Base-by-base conservation (phyloP, 1,140 invertebrate genomes). In the Dolichoris vasculosae region DNA sequence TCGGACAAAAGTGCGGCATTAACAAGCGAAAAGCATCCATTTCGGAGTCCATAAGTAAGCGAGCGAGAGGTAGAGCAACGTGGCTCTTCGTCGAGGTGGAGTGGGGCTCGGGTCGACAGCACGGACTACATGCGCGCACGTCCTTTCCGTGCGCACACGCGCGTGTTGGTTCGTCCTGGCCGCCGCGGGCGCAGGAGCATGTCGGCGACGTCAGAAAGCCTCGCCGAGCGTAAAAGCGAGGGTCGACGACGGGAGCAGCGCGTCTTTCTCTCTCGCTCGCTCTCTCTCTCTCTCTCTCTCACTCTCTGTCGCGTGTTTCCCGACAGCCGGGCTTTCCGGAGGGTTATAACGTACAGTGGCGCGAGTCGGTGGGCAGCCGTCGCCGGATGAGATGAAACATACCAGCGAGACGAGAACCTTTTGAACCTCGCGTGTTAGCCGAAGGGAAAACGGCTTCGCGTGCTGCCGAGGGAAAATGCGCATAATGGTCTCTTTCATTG, bases 1-100 rank as follows among this genome's bases (percentile, higher is more conserved):
- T 13, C 79, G 79, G 43, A 51, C 64, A 55, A 75, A 75, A 83
- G 69, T 81, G 35, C 46, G 73, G 75, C 76, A 67, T 84, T 79
- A 84, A 77, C 82, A 64, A 83, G 82, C 73, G 82, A 51, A 51
- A 63, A 77, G 82, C 73, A 83, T 83, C 73, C 82, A 76, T 83
- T 83, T 63, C 82, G 32, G n/a, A 69, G 81, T 82, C 64, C 81
- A 71, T 78, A 78, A 78, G 48, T 78, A 80, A 80, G 38, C 13
- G 77, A 63, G 51, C 40, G 64, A 51, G 59, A 4, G n/a, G 48
- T 64, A 32, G 26, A 32, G 30, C 63, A 64, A n/a, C n/a, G n/a
- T 32, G 63, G 26, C 26, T n/a, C 26, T n/a, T 23, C 26, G 15
- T 71, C 76, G 48, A 7, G 20, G 80, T n/a, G n/a, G 23, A 48